Base-by-base conservation (phyloP, 2,797 vertebrate species). In the Channa striata region DNA sequence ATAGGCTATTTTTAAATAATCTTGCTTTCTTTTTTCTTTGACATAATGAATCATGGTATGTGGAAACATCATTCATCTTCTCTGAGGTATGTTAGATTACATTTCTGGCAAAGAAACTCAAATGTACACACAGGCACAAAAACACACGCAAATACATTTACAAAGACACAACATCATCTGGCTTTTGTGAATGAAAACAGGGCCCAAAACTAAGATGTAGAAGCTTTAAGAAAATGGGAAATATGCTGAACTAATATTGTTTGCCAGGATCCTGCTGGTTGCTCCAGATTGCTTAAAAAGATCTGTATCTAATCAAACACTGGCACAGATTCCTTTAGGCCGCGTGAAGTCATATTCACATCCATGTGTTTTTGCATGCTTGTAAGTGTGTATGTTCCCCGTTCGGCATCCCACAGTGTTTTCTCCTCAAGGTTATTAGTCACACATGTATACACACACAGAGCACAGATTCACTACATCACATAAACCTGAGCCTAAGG, bases 251-350 rank as follows among this genome's bases (percentile, higher is more conserved):
- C 67, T 77, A 64, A 87, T 71, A 71, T 72, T 53, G 75, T 77
- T 80, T 81, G 73, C 83, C 85, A 80, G 77, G 46, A 79, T 86
- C 74, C 68, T 49, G 73, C 81, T 72, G 84, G 51, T 72, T 62
- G 59, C 68, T 83, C 77, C 79, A 80, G 83, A 87, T 87, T 82
- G 74, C 72, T 79, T 73, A 64, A 87, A 88, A 91, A 88, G 69
- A 90, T 90, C 61, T 8, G 40, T 59, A 81, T 88, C 78, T 86
- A 86, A 82, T 86, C 77, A 83, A 53, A 72, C 30, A 58, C 50
- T 82, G 78, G 82, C 77, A 84, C 59, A 74, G 57, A 83, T 79
- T 74, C 77, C 80, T 74, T 65, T 40, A 34, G 77, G 67, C 61
- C 40, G 56, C 50, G 54, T 62, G 60, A 57, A 70, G 73, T 68